Evolutionary conservation across 1,140 invertebrate species (phyloP).

Genomic region (Brachionus rubens): DNA sequence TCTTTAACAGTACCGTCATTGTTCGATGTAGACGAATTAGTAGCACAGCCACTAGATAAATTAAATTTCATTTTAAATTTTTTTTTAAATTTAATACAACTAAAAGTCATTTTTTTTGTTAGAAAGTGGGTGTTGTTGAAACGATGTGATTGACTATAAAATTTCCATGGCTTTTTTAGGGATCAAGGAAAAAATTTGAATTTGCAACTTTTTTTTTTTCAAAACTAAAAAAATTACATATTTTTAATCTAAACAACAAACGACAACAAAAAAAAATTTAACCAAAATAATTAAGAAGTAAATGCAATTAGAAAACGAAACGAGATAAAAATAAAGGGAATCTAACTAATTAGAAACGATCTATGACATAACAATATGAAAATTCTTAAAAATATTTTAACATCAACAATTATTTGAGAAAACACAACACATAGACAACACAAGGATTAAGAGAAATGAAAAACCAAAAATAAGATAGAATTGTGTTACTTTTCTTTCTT

Average conservation of each 20-base stretch:
- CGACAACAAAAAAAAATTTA: no score
- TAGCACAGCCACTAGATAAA: slow-evolving; percentile 7
- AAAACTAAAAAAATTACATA: slow-evolving; percentile 36
- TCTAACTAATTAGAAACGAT: slow-evolving; percentile 1
- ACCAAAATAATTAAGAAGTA: no score
- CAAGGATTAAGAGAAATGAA: not conserved
- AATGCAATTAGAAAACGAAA: not conserved
- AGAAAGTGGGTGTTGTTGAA: no score
- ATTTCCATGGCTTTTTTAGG: no score
- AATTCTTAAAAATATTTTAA: not conserved
- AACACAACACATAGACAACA: not conserved
- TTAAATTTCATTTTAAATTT: slow-evolving; percentile 47
- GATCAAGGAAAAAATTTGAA: no score
- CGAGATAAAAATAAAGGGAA: not conserved
- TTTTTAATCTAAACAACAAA: no score
- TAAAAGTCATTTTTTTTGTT: slow-evolving; percentile 45
- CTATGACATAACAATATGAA: slow-evolving; percentile 13
- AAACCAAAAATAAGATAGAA: no score
- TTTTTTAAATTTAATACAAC: slow-evolving; percentile 38
- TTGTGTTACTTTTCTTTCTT: not conserved
- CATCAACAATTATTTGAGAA: not conserved
- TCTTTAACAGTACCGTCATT: slow-evolving; percentile 24
- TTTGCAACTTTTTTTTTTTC: no score
- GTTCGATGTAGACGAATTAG: not conserved
- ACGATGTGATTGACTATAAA: slow-evolving; percentile 1